A percentile compares a stretch with the other conserved stretches of the same genome.
These are phyloP conservation scores for Anguilla marmorata DNA, from an alignment of 2,797 vertebrate genomes.

Conservation along the genomic window DNA sequence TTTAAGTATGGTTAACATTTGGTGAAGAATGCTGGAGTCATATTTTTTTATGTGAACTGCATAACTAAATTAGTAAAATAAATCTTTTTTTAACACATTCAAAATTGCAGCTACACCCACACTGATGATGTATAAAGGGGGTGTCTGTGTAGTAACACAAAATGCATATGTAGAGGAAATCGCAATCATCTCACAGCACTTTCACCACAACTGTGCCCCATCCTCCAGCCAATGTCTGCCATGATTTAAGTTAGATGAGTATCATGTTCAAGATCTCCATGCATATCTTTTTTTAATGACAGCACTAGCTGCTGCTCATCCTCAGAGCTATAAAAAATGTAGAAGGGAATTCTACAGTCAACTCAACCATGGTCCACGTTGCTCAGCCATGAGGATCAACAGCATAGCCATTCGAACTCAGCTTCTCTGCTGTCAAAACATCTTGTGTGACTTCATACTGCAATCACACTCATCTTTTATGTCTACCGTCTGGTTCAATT, in stretches of 20 bases:
- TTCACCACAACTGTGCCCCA: neutral
- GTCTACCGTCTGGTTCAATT: too few species aligned
- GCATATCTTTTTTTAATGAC: neutral
- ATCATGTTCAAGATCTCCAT: neutral
- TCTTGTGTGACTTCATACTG: neutral
- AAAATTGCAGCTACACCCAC: neutral
- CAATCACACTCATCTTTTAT: neutral
- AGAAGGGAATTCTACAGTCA: neutral
- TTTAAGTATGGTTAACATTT: neutral
- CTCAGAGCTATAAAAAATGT: slow-evolving; percentile 3
- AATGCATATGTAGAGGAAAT: neutral
- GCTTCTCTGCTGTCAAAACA: neutral
- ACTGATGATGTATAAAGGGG: neutral
- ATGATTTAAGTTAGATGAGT: slow-evolving; percentile 9
- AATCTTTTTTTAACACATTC: neutral
- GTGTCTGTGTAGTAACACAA: neutral
- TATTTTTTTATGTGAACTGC: neutral
- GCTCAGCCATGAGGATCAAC: neutral
- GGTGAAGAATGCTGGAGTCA: neutral
- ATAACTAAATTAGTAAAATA: too few species aligned
- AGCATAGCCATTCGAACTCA: too few species aligned
- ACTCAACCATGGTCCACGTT: neutral
- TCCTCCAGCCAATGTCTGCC: neutral
- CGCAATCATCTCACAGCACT: neutral
- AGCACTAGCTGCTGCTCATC: neutral